Percentiles rank a stretch among this genome's conserved stretches.
Conservation (phyloP, 2,797 vertebrate genomes). For the Urocyon cinereoargenteus region DNA sequence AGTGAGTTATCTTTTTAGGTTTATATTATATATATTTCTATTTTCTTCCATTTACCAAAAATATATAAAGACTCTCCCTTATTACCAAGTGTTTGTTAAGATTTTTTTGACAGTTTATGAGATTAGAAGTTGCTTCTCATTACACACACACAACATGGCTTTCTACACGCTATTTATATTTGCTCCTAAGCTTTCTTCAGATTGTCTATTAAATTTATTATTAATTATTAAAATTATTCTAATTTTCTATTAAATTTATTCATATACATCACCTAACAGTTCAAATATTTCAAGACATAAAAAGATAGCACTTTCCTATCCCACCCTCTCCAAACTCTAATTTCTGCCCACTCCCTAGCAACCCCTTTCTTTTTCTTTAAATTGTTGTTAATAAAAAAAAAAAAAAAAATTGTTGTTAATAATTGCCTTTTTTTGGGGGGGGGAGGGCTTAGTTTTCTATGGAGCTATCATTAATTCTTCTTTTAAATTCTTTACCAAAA, state of each 20-base stretch:
- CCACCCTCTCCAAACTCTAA: rapidly evolving
- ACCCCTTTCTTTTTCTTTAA: not conserved
- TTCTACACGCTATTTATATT: constrained; percentile 6
- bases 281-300: not conserved
- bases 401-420: not conserved
- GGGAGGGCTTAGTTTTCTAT: not conserved
- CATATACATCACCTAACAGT: not conserved
- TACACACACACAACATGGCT: not conserved
- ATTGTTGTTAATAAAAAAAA: not conserved
- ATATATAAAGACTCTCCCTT: not conserved
- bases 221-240: too few relatives aligned
- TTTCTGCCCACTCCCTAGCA: not conserved
- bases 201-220: not conserved
- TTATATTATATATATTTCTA: not conserved
- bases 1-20: not conserved
- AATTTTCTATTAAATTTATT: not conserved
- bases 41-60: not conserved
- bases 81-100: not conserved
- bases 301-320: not conserved
- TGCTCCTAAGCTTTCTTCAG: not conserved
- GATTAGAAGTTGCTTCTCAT: not conserved
- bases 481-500: not conserved
- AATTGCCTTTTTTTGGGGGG: not conserved
- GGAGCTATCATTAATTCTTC: not conserved
- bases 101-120: not conserved